Conservation (phyloP, 2,888 invertebrate genomes). For the Augochlorella aurata region DNA sequence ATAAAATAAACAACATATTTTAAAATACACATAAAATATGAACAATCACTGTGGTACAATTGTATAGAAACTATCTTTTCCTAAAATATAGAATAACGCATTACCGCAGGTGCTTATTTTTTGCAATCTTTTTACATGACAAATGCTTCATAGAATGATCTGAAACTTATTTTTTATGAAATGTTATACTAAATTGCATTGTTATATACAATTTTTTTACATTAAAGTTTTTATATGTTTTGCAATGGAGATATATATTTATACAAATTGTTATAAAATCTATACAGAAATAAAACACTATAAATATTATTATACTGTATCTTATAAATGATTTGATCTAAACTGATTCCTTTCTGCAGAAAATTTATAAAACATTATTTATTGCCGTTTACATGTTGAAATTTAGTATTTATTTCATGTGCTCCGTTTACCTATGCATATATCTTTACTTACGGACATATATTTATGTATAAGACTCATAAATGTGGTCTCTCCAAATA, state of each 20-base stretch:
- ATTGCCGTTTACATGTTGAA: too few species aligned
- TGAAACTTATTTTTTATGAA: conserved; percentile 48
- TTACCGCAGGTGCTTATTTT: conserved; percentile 35
- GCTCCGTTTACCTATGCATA: too few species aligned
- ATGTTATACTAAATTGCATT: conserved; percentile 27
- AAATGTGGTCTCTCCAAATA: too few species aligned
- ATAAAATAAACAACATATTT: conserved; percentile 66
- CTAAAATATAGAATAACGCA: conserved; percentile 5
- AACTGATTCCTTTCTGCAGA: too few species aligned
- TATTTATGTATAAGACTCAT: too few species aligned
- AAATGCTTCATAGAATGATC: conserved; percentile 19
- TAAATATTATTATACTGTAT: conserved; percentile 25
- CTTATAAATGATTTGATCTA: conserved; percentile 1
- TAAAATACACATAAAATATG: background rate
- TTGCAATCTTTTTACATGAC: conserved; percentile 29
- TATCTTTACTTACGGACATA: too few species aligned
- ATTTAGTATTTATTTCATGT: too few species aligned
- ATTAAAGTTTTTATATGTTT: conserved; percentile 37
- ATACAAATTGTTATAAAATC: conserved; percentile 44
- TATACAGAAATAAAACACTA: conserved; percentile 34
- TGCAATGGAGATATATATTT: conserved; percentile 40
- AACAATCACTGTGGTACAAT: conserved; percentile 5
- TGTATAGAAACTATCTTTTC: background rate
- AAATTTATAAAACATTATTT: too few species aligned
- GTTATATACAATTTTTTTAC: conserved; percentile 33